These are phyloP conservation scores for Falco cherrug DNA, from an alignment of 2,797 vertebrate genomes.

Conservation along the genomic window DNA sequence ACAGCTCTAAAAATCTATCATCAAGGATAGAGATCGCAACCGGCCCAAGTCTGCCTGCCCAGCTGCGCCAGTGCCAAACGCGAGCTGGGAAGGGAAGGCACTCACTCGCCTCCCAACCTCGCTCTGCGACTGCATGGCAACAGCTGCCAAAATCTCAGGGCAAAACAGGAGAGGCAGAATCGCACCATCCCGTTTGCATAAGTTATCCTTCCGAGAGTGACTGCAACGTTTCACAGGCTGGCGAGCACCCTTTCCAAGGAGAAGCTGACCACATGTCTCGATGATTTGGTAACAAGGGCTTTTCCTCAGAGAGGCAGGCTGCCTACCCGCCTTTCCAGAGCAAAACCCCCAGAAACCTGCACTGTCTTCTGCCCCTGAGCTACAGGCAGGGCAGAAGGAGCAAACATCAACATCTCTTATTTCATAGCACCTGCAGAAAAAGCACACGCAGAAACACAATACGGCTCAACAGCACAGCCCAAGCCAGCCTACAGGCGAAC, in stretches of 20 bases:
- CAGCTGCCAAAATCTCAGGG: neutral
- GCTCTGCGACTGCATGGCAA: accelerated
- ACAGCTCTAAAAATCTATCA: neutral
- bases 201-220: neutral
- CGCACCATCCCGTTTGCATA: neutral
- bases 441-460: neutral
- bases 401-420: neutral
- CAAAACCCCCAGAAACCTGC: neutral
- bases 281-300: neutral
- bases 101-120: neutral
- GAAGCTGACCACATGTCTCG: neutral
- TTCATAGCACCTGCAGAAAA: neutral
- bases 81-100: neutral
- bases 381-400: neutral
- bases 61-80: neutral
- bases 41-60: neutral
- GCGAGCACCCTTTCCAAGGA: neutral
- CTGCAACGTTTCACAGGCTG: neutral
- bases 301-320: neutral
- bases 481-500: neutral
- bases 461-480: neutral
- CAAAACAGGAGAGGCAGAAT: neutral
- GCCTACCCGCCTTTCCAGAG: neutral
- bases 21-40: neutral
- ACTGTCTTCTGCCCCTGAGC: neutral